Percentiles rank a stretch among this genome's conserved stretches.
Evolutionary conservation across 2,888 invertebrate species (phyloP).

Genomic region (Hemicrepidius hirtus): DNA sequence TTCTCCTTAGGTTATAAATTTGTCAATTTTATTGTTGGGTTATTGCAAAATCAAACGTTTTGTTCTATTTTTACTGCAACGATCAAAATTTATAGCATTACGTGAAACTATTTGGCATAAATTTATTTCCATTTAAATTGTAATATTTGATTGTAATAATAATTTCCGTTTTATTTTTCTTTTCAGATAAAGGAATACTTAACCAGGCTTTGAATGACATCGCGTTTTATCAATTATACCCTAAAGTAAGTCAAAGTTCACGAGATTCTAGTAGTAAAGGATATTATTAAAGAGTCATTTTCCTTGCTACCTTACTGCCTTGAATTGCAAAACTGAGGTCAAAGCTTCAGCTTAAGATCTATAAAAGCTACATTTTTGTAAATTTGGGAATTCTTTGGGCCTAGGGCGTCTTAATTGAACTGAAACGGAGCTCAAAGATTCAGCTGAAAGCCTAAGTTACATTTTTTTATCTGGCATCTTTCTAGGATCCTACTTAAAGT

Average conservation of each 20-base stretch:
- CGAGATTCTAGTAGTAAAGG: neutral
- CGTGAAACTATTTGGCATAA: conserved; percentile 3
- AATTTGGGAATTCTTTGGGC: too few species aligned
- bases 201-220: conserved; percentile 79
- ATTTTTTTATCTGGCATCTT: too few species aligned
- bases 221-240: conserved; percentile 76
- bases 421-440: too few species aligned
- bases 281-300: too few species aligned
- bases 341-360: too few species aligned
- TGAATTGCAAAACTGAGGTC: too few species aligned
- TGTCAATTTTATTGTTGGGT: conserved; percentile 23
- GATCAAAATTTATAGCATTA: conserved; percentile 29
- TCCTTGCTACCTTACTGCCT: too few species aligned
- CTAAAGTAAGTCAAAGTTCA: conserved; percentile 72
- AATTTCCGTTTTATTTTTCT: neutral
- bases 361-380: too few species aligned
- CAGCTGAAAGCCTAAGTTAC: too few species aligned
- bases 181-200: conserved; percentile 79
- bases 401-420: too few species aligned
- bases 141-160: neutral
- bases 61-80: conserved; percentile 14
- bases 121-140: conserved; percentile 28
- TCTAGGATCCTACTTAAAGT: too few species aligned
- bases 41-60: conserved; percentile 24
- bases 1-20: neutral